Conservation (phyloP, 2,113 vertebrate genomes). For the Xenopus laevis region DNA sequence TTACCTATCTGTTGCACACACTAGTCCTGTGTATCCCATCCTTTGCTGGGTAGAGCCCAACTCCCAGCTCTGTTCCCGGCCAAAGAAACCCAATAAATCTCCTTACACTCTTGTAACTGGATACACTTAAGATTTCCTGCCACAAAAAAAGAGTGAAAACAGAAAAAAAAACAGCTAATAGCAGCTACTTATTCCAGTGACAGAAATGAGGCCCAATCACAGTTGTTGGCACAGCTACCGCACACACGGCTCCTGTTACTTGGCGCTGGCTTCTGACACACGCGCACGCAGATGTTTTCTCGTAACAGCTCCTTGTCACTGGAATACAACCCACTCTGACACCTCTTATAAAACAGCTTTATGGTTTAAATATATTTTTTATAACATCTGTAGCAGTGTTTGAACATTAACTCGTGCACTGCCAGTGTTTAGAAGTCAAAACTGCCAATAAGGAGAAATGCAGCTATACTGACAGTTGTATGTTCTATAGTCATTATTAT, state of each 20-base stretch:
- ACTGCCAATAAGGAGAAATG: too few relatives aligned
- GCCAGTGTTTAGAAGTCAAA: too few relatives aligned
- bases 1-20: too few relatives aligned
- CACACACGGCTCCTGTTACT: conserved; percentile 31
- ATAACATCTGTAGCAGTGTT: neutral
- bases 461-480: too few relatives aligned
- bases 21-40: too few relatives aligned
- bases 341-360: conserved; percentile 28
- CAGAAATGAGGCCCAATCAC: conserved; percentile 10
- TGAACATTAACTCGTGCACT: neutral
- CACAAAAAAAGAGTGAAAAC: neutral
- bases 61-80: conserved; percentile 2
- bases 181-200: conserved; percentile 41
- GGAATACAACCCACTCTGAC: conserved; percentile 29
- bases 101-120: conserved; percentile 39
- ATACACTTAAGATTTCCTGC: conserved; percentile 33
- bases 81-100: conserved; percentile 36
- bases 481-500: too few relatives aligned
- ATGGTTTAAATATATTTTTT: conserved; percentile 20
- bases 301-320: conserved; percentile 29
- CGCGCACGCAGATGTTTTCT: conserved; percentile 41
- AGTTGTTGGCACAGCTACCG: conserved; percentile 8
- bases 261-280: conserved; percentile 20
- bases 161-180: conserved; percentile 2
- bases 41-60: neutral